Base-by-base conservation (phyloP, 2,888 invertebrate genomes). In the Drosophila acutilabella region DNA sequence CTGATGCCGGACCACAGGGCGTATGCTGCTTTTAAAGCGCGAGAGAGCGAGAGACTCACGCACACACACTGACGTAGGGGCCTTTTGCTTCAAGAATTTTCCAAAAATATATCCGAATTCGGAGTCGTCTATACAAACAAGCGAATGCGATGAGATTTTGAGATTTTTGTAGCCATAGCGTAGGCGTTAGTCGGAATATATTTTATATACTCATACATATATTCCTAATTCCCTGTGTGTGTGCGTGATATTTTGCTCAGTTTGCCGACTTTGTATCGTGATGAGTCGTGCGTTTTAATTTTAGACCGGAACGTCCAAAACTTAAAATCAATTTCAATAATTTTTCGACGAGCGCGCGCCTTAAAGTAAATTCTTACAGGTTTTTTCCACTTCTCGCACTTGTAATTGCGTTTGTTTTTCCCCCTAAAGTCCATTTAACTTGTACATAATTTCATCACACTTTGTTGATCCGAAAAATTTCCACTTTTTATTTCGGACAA, bases 101-200 rank as follows among this genome's bases (percentile, higher is more conserved):
- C 90, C 91, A 90, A 90, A 90, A 90, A 90, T 90, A 91, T 88
- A 85, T 88, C 87, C 88, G 89, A 87, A 86, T 81, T 87, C 88
- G 85, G 85, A 90, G 90, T 90, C 85, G 72, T 71, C 78, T 78
- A 48, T 65, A 48, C 30, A 44, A 67, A 23, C 26, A 41, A 45
- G 18, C 38, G 44, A 56, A 56, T 1, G 40, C 61, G 62, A 71
- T 65, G 74, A 71, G 78, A 71, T 23, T 72, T 11, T 10, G 11
- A 33, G 33, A 36, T 36, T 36, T 45, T 68, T 52, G 45, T 44
- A 56, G 51, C 44, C 54, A 71, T 18, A 45, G 75, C 68, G 90
- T 90, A 78, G 88, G 90, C 64, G 91, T 89, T 18, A 26, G 52
- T 41, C 20, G 41, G 42, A 18, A 36, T 2, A 36, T 2, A 33